Evolutionary conservation across 92 coral and sea anemone species (phyloP), one percentile per base, ranked within the genome.

Genomic region (Porites rus): DNA sequence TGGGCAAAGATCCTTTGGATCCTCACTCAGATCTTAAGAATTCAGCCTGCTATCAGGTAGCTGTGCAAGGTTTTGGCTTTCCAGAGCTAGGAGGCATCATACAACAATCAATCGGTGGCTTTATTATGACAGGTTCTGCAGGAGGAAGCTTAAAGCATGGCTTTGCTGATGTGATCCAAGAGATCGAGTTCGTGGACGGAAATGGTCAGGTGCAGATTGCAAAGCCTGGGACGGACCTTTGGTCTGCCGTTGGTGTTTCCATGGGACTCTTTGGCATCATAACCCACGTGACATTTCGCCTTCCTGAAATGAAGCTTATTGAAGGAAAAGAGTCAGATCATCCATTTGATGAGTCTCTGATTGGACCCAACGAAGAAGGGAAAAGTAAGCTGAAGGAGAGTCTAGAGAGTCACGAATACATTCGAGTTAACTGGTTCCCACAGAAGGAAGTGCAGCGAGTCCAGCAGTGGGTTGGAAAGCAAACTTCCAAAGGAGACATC

Each of bases 241-340:
- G 93, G 93, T 38, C 78, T 62, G 95, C 95, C 24, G 93, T 92
- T n/a, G 95, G 95, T 25, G 93, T 92, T 10, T 90, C 93, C 18
- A 90, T 92, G 95, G 95, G 95, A 6, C 83, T 92, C 24, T 76
- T 92, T 16, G 95, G 95, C 6, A 66, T 92, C 38, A 92, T 92
- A 50, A 92, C 95, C 31, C 87, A 82, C 62, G 95, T 92, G 12
- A 82, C 91, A 18, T 92, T 92, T 79, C 88, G 93, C 46, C 81
- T 92, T 52, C 85, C 84, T 16, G 68, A 56, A n/a, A 78, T 61
- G 21, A 50, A 50, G 78, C 81, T 71, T 20, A 86, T 92, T 25
- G 14, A 74, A 63, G 95, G 95, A 4, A 53, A 43, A 2, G 93
- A 92, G 81, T 69, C 91, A 22, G 68, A 53, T 74, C 67, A 79